Base-by-base conservation (phyloP, 2,797 vertebrate species). In the Amniataba percoides region DNA sequence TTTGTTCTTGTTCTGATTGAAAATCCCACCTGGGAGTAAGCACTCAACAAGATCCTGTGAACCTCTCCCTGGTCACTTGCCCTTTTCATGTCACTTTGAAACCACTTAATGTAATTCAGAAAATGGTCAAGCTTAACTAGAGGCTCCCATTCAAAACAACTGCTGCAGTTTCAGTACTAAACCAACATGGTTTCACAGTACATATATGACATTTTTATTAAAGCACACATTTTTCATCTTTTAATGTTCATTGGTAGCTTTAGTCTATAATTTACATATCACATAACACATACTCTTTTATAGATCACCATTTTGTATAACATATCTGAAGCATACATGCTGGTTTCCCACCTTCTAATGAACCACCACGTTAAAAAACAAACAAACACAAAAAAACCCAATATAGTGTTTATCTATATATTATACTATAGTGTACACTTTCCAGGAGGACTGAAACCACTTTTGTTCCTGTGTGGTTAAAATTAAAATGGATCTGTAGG, bases 101-200 rank as follows among this genome's bases (percentile, higher is more conserved):
- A 69, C 14, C 45, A 49, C 21, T 53, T 46, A 0, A 31, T 16
- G 7, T 7, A 61, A 67, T 82, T 78, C 67, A 71, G 52, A 84
- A 78, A 78, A 9, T 42, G 58, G 77, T 81, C 49, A 58, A 82
- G 82, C 63, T 87, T 77, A 46, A 87, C 83, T 72, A 66, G 34
- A 68, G 59, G 62, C 40, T 63, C 62, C 61, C n/a, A 63, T 76
- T 52, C 9, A 40, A 61, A 55, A 23, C 16, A 64, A 58, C 27
- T 14, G 2, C 2, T 53, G 7, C 27, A 25, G n/a, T 40, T 31
- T 36, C 18, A 56, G 7, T 14, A 12, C n/a, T 18, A 11, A n/a
- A 25, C 19, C 21, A 68, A 60, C n/a, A 36, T 25, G 36, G 7
- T 34, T 25, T 16, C 10, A 31, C 16, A 13, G 23, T 34, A 34